Evolutionary conservation across 2,888 invertebrate genomes (phyloP).

Genomic region (Melinaea menophilus): DNA sequence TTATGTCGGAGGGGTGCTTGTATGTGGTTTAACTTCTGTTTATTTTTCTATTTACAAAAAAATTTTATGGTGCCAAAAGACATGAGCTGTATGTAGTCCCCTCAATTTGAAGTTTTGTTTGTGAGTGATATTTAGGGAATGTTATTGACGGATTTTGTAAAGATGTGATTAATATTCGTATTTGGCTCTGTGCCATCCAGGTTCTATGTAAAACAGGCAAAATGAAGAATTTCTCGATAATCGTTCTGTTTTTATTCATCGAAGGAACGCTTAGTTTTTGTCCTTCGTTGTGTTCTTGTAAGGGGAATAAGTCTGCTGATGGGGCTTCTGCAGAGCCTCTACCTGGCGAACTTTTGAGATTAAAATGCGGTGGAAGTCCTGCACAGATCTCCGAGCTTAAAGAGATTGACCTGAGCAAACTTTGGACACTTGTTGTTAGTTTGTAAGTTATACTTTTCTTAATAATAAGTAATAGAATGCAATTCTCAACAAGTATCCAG

Average conservation of each 20-base stretch:
- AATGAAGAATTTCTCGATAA: conserved; percentile 57
- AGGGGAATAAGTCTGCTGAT: conserved; percentile 76
- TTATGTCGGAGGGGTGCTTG: conserved; percentile 59
- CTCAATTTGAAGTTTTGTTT: conserved; percentile 30
- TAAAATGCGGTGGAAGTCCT: conserved; percentile 80
- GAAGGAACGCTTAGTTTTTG: conserved; percentile 53
- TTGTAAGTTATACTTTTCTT: conserved; percentile 74
- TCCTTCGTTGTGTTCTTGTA: conserved; percentile 75
- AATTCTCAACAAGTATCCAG: conserved; percentile 18
- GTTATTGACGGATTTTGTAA: conserved; percentile 59
- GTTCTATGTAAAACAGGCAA: conserved; percentile 56
- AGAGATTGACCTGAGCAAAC: conserved; percentile 79
- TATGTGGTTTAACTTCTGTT: conserved; percentile 58
- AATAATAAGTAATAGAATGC: conserved; percentile 12
- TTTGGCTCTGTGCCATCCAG: conserved; percentile 73
- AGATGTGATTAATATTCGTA: conserved; percentile 70
- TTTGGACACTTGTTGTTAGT: conserved; percentile 80
- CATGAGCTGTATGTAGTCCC: conserved; percentile 40
- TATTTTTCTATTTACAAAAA: conserved; percentile 54
- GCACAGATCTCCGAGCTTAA: conserved; percentile 79
- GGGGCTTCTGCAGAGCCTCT: conserved; percentile 70
- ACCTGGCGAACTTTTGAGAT: conserved; percentile 77
- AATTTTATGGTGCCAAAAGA: conserved; percentile 36
- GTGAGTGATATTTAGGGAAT: conserved; percentile 33
- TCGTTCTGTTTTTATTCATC: conserved; percentile 48